These are phyloP conservation scores for Etia nguti DNA, from an alignment of 2,113 vertebrate species.

Conservation along the genomic window DNA sequence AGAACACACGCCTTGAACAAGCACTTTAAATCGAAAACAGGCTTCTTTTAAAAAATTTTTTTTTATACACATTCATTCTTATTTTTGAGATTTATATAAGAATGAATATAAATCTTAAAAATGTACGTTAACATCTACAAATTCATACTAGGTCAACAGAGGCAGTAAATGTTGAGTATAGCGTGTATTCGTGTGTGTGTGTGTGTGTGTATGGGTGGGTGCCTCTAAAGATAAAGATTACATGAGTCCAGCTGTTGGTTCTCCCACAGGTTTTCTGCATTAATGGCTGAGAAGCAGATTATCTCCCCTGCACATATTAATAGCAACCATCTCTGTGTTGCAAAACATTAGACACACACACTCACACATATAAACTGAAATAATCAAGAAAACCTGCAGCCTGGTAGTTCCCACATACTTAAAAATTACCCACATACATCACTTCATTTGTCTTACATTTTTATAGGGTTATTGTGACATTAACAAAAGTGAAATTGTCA, in stretches of 20 bases:
- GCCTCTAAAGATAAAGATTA: constrained; percentile 10
- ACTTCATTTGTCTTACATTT: not conserved
- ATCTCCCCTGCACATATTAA: not conserved
- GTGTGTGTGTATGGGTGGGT: not conserved
- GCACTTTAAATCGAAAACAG: not conserved
- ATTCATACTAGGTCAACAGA: not conserved
- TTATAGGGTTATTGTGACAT: not conserved
- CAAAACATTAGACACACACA: not conserved
- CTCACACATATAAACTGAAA: not conserved
- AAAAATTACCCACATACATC: not conserved
- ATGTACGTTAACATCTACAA: not conserved
- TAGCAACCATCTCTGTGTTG: not conserved
- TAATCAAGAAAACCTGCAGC: not conserved
- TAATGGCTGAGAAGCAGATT: constrained; percentile 17
- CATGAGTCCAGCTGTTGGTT: constrained; percentile 42
- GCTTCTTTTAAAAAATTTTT: not conserved
- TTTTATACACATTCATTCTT: not conserved
- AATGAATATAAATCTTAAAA: not conserved
- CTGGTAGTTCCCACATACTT: not conserved
- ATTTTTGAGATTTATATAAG: no score
- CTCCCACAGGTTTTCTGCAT: constrained; percentile 17
- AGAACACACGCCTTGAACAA: not conserved
- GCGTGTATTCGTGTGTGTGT: not conserved
- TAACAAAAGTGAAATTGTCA: not conserved
- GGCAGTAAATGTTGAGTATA: not conserved